Conservation (phyloP, 2,888 invertebrate genomes). For the Latheticus oryzae region DNA sequence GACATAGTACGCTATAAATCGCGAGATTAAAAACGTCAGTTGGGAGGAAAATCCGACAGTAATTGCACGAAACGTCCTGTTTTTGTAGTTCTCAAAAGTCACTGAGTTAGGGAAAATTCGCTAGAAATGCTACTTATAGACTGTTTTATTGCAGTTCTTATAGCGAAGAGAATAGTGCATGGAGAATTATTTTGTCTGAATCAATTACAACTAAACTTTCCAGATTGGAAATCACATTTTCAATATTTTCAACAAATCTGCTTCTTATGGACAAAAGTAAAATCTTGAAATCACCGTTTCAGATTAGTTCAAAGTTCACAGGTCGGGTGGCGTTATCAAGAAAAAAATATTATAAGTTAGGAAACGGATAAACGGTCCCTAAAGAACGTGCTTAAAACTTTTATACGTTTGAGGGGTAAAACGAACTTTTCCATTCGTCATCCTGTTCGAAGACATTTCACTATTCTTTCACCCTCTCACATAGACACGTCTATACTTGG, state of each 20-base stretch:
- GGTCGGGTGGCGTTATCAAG: constrained; percentile 7
- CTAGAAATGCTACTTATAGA: not conserved
- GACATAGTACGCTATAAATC: constrained; percentile 20
- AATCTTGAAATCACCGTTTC: too few species aligned
- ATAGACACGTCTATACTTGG: constrained; percentile 33
- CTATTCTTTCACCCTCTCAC: constrained; percentile 34
- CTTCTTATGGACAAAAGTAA: too few species aligned
- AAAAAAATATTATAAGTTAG: constrained; percentile 29
- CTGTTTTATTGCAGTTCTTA: too few species aligned
- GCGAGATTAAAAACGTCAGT: constrained; percentile 18
- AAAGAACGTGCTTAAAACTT: constrained; percentile 38
- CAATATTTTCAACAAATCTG: too few species aligned
- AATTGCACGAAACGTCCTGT: constrained; percentile 7
- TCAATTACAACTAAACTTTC: too few species aligned
- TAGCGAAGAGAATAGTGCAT: too few species aligned
- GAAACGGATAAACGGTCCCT: constrained; percentile 35
- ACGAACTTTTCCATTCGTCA: constrained; percentile 42
- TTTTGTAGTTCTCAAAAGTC: constrained; percentile 6
- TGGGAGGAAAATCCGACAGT: constrained; percentile 13
- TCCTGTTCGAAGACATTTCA: constrained; percentile 40
- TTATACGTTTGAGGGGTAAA: constrained; percentile 34
- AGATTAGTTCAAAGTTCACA: constrained; percentile 12
- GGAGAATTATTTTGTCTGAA: too few species aligned
- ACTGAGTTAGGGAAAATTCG: constrained; percentile 2
- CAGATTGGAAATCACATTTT: too few species aligned